A percentile compares a stretch with the other conserved stretches of the same genome.
These are phyloP conservation scores for Merops nubicus DNA, from an alignment of 2,113 vertebrate species.

Conservation along the genomic window DNA sequence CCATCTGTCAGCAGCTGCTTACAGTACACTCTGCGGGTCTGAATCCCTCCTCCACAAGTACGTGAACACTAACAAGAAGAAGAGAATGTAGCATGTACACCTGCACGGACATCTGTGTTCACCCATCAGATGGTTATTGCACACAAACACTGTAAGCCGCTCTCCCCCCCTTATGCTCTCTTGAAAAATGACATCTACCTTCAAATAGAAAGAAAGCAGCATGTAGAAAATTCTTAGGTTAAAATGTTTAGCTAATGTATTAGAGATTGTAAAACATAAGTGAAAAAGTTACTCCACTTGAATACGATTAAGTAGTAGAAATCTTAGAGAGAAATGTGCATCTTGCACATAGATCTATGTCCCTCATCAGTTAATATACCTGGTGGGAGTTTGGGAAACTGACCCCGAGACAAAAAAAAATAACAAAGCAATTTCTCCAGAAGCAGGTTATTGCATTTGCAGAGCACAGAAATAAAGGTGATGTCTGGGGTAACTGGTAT, in stretches of 20 bases:
- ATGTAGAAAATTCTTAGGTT: neutral
- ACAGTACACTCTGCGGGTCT: constrained; percentile 85
- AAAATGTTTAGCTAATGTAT: neutral
- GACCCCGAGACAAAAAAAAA: neutral
- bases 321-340: neutral
- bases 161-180: neutral
- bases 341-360: neutral
- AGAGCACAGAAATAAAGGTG: neutral
- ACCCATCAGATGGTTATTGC: neutral
- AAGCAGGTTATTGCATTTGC: neutral
- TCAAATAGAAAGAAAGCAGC: neutral
- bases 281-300: neutral
- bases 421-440: neutral
- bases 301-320: neutral
- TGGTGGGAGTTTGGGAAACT: neutral
- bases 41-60: constrained; percentile 86
- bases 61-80: constrained; percentile 82
- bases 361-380: neutral
- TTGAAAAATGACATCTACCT: neutral
- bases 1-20: constrained; percentile 88
- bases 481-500: neutral
- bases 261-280: neutral
- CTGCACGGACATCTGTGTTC: neutral
- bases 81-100: neutral
- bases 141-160: neutral